These are phyloP conservation scores for Heliocidaris erythrogramma DNA, from an alignment of 35 echinoderm and acorn worm genomes.

Conservation along the genomic window DNA sequence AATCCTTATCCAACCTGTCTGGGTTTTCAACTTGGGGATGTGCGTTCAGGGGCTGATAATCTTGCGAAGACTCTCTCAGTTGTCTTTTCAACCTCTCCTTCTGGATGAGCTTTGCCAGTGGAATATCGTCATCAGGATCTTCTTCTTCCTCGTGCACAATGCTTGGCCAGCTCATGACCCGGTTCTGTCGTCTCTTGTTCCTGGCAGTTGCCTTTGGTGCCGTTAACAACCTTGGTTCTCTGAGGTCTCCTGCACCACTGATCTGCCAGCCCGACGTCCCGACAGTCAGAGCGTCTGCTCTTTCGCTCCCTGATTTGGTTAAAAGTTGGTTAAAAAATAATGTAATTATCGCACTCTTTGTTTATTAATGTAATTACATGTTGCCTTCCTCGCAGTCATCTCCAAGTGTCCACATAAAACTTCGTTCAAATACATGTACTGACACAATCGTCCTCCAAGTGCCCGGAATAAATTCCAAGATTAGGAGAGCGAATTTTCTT, in stretches of 20 bases:
- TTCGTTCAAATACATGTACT: too few species aligned
- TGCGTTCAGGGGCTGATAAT: not conserved
- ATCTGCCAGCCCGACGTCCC: not conserved
- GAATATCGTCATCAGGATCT: conserved; percentile 28
- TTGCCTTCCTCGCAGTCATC: too few species aligned
- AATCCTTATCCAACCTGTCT: not conserved
- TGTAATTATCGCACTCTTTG: not conserved
- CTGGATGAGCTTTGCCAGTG: conserved; percentile 21
- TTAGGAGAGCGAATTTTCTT: too few species aligned
- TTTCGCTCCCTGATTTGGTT: not conserved
- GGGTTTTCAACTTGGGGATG: not conserved
- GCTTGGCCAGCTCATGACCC: not conserved
- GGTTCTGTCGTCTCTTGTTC: conserved; percentile 22
- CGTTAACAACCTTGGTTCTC: not conserved
- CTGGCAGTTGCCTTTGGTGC: not conserved
- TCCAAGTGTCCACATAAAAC: too few species aligned
- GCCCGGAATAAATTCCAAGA: too few species aligned
- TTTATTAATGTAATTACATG: too few species aligned
- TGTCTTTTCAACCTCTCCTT: not conserved
- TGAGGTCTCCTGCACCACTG: not conserved
- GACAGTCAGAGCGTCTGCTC: not conserved
- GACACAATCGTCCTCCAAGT: too few species aligned
- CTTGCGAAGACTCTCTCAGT: not conserved
- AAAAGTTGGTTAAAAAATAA: not conserved
- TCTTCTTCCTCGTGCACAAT: not conserved